A percentile compares a stretch with the other conserved stretches of the same genome.
phyloP scores from a whole-genome alignment of 2,113 vertebrate species.

The Uria aalge region DNA sequence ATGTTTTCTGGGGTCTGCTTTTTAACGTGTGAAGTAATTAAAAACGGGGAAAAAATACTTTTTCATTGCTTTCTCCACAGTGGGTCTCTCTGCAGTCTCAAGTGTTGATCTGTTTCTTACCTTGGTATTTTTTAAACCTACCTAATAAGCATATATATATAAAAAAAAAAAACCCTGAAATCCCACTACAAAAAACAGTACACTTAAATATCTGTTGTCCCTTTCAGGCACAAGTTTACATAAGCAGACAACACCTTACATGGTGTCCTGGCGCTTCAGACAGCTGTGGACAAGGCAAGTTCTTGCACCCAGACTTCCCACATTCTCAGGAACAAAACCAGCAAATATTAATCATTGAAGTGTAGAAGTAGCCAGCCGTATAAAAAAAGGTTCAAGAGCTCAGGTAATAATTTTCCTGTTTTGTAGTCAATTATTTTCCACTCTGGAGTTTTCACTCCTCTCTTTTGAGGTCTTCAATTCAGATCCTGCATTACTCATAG shows the following conservation, averaged over 20 bases:
- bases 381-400: neutral
- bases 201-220: fast-evolving
- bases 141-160: neutral
- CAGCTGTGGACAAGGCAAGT: fast-evolving
- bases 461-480: neutral
- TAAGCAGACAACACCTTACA: fast-evolving
- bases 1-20: neutral
- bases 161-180: neutral
- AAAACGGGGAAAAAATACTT: neutral
- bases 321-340: neutral
- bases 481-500: neutral
- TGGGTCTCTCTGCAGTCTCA: neutral
- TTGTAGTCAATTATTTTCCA: neutral
- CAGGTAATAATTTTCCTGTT: neutral
- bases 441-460: neutral
- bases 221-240: neutral
- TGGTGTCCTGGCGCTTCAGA: fast-evolving
- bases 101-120: neutral
- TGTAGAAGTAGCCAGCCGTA: fast-evolving
- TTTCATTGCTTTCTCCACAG: fast-evolving
- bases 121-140: neutral
- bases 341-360: neutral
- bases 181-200: fast-evolving
- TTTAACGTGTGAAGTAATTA: neutral
- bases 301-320: neutral